Percentiles rank a stretch among this genome's conserved stretches.
These are phyloP conservation scores for Scomberomorus guttatus DNA, from an alignment of 2,797 vertebrate species.

Conservation along the genomic window DNA sequence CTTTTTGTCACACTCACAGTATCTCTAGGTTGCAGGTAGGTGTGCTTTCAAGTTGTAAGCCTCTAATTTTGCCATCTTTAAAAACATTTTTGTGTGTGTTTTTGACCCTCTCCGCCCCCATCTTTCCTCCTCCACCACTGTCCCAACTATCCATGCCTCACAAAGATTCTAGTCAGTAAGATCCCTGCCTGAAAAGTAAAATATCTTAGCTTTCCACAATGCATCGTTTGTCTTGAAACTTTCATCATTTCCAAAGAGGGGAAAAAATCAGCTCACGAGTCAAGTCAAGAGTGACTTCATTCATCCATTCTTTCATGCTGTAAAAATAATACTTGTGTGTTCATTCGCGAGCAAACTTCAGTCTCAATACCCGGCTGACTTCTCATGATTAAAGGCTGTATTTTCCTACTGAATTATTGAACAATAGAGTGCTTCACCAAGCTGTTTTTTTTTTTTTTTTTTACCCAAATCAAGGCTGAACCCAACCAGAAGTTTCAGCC, in stretches of 20 bases:
- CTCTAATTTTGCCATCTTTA: too few species aligned
- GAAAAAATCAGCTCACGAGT: constrained; percentile 23
- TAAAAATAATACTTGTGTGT: constrained; percentile 39
- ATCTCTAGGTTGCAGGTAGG: too few species aligned
- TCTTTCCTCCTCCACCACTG: background rate
- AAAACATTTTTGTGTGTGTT: too few species aligned
- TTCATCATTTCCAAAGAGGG: constrained; percentile 4
- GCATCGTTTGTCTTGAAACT: too few species aligned
- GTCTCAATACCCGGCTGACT: constrained; percentile 24
- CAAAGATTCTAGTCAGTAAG: constrained; percentile 17
- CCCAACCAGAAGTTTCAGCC: constrained; percentile 19
- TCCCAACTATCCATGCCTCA: background rate
- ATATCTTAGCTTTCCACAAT: too few species aligned
- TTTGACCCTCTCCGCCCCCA: background rate
- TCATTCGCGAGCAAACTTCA: too few species aligned
- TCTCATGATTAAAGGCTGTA: constrained; percentile 40
- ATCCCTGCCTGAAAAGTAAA: too few species aligned
- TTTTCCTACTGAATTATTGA: constrained; percentile 45
- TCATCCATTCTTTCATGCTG: constrained; percentile 34
- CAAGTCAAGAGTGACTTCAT: constrained; percentile 38
- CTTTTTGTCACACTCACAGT: too few species aligned
- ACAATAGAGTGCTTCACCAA: constrained; percentile 48
- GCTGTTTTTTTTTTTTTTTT: background rate
- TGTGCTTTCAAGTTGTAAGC: too few species aligned
- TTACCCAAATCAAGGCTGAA: constrained; percentile 4